These are phyloP conservation scores for Pholis gunnellus DNA, from an alignment of 2,113 vertebrate species.

Conservation along the genomic window DNA sequence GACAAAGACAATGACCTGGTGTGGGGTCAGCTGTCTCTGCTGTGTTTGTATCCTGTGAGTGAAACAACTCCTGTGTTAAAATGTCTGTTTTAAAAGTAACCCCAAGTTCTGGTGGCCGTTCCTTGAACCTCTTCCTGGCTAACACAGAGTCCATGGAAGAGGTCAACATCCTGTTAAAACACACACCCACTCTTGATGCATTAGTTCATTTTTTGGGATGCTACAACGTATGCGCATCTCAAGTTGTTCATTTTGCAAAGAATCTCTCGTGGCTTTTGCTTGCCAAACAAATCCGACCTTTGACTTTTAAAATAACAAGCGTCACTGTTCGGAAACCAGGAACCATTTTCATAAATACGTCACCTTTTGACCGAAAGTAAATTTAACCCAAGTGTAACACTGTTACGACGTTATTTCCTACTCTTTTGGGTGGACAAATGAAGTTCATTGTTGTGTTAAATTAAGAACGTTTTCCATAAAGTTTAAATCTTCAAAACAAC, in stretches of 20 bases:
- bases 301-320: conserved; percentile 16
- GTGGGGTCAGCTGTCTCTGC: conserved; percentile 5
- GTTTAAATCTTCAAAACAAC: background rate
- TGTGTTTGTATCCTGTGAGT: conserved; percentile 28
- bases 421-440: background rate
- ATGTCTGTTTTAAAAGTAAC: conserved; percentile 19
- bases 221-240: background rate
- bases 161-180: conserved; percentile 50
- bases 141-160: conserved; percentile 29
- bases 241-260: background rate
- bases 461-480: too few species aligned
- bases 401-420: background rate
- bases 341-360: background rate
- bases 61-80: conserved; percentile 17
- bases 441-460: background rate
- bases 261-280: background rate
- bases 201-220: background rate
- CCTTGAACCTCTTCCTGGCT: conserved; percentile 54
- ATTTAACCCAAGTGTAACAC: background rate
- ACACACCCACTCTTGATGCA: background rate
- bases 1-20: background rate
- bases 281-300: conserved; percentile 28
- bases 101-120: conserved; percentile 35
- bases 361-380: background rate
- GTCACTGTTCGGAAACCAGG: conserved; percentile 14